Conservation (phyloP, 2,888 invertebrate species). For the Lycocerus yunnanus region DNA sequence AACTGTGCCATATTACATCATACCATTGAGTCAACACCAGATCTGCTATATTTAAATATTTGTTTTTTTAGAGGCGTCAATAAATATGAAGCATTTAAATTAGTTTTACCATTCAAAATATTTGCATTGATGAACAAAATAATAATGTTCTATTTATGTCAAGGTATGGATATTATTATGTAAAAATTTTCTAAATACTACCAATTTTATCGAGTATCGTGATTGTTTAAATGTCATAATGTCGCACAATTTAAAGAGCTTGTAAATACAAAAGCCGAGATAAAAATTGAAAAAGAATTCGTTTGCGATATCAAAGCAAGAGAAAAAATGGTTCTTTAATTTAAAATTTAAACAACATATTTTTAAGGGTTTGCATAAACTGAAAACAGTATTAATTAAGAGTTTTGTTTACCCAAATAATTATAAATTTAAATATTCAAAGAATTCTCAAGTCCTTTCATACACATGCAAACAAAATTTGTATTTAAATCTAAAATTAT, state of each 20-base stretch:
- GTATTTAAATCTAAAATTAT: conserved; percentile 20
- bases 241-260: background rate
- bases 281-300: background rate
- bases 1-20: conserved; percentile 2
- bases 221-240: background rate
- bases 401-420: background rate
- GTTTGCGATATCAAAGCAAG: background rate
- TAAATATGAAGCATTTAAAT: background rate
- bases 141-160: background rate
- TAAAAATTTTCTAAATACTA: background rate
- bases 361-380: background rate
- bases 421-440: background rate
- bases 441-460: background rate
- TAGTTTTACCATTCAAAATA: background rate
- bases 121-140: background rate
- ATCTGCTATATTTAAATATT: background rate
- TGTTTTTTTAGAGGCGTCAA: background rate
- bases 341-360: background rate
- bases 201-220: background rate
- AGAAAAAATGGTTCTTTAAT: background rate
- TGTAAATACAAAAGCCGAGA: background rate
- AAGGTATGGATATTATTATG: background rate
- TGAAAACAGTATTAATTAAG: background rate
- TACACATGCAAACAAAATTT: conserved; percentile 18
- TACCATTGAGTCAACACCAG: background rate